Base-by-base conservation (phyloP, 2,888 invertebrate species). In the Andrena haemorrhoa region DNA sequence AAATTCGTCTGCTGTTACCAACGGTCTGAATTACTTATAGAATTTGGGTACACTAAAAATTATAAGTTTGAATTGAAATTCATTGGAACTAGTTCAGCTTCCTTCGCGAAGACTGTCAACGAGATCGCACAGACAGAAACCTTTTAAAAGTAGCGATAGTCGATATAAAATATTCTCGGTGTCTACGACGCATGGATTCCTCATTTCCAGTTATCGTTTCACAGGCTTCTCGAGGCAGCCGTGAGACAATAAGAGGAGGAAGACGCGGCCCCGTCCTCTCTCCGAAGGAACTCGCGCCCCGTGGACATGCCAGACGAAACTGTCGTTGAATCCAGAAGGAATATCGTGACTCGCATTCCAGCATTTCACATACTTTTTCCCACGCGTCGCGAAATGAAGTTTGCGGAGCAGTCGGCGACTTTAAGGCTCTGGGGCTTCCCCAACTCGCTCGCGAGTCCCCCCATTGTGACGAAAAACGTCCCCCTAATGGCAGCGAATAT, bases 381-480 rank as follows among this genome's bases (percentile, higher is more conserved):
- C 79, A 72, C 80, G 86, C 82, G 86, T 75, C 80, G 47, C 80
- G 75, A 79, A 86, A 86, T 84, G 86, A 86, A 86, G 86, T 86
- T 86, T 86, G 78, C 79, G 65, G 86, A 86, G 78, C 86, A 78
- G 84, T 80, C 86, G 76, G 41, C 65, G 87, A 83, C 87, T 86
- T 86, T 73, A 78, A 79, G 75, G 75, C 83, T 86, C 80, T 81
- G 66, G 76, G 69, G 82, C 68, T 87, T 80, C 75, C 72, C 10
- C 26, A 73, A 77, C 74, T 75, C 73, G 71, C 82, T 75, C 72
- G 69, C 56, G 73, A 64, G 75, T 61, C 72, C 58, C 75, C 49
- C 41, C 72, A 77, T 85, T 81, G 80, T 64, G 66, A 64, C 66
- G 77, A 77, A 79, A 79, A 87, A 73, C 79, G 76, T 53, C 66